Percentiles rank a stretch among this genome's conserved stretches.
These are phyloP conservation scores for Arctia plantaginis DNA, from an alignment of 2,888 invertebrate species.

Conservation along the genomic window DNA sequence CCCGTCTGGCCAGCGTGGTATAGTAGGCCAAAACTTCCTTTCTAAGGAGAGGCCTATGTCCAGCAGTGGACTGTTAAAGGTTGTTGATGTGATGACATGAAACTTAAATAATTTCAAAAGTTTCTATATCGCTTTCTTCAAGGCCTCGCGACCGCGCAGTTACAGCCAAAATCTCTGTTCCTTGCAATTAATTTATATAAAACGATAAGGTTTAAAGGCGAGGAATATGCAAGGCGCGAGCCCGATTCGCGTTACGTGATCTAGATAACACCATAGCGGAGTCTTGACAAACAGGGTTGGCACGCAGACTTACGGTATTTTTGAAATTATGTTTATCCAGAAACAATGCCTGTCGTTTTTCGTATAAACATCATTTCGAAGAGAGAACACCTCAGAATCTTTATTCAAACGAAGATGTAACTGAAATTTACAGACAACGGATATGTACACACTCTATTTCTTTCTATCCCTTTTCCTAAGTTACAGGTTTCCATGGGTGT, in stretches of 20 bases:
- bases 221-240: slow-evolving; percentile 84
- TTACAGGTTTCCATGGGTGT: no score
- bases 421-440: background rate
- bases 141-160: slow-evolving; percentile 31
- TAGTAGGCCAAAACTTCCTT: no score
- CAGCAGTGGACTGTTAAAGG: no score
- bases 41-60: no score
- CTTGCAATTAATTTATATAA: slow-evolving; percentile 81
- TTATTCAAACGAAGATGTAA: background rate
- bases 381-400: background rate
- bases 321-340: background rate
- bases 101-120: background rate
- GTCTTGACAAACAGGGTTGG: slow-evolving; percentile 63
- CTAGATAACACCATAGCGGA: slow-evolving; percentile 68
- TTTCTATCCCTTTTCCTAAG: no score
- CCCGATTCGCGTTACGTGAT: slow-evolving; percentile 74
- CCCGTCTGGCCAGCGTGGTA: no score
- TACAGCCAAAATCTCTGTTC: slow-evolving; percentile 66
- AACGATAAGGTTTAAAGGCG: slow-evolving; percentile 82
- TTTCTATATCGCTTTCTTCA: slow-evolving; percentile 26
- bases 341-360: no score
- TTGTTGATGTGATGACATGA: no score
- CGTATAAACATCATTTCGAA: no score
- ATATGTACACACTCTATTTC: background rate
- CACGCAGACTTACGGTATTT: background rate